A percentile compares a stretch with the other conserved stretches of the same genome.
Conservation (phyloP, 2,113 vertebrate genomes). For the Neopipo cinnamomea region DNA sequence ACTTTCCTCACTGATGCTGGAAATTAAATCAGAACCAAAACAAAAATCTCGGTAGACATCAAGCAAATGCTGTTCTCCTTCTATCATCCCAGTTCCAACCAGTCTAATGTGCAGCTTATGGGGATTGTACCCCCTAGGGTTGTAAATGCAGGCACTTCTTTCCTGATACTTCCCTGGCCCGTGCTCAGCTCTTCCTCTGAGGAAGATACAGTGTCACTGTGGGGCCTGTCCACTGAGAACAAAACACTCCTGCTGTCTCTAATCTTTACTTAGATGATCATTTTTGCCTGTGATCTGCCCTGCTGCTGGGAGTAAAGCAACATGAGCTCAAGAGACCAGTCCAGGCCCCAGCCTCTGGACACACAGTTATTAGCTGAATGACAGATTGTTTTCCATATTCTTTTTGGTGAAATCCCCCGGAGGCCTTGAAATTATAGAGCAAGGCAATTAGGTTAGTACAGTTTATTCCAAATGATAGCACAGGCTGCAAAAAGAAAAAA, state of each 20-base stretch:
- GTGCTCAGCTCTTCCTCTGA: background rate
- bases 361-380: background rate
- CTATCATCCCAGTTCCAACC: background rate
- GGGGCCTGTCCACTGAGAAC: background rate
- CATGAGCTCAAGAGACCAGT: background rate
- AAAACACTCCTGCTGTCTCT: background rate
- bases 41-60: background rate
- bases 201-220: background rate
- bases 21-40: background rate
- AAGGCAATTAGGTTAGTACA: background rate
- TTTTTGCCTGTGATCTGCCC: background rate
- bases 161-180: background rate
- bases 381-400: background rate
- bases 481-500: background rate
- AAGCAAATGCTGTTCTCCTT: background rate
- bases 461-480: background rate
- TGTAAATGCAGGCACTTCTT: background rate
- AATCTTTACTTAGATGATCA: background rate
- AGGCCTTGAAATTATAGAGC: background rate
- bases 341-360: background rate
- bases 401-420: background rate
- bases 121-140: background rate
- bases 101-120: background rate
- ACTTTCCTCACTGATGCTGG: background rate
- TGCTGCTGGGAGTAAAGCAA: background rate